Evolutionary conservation across 1,140 invertebrate genomes (phyloP).

Genomic region (Calephelis virginiensis): DNA sequence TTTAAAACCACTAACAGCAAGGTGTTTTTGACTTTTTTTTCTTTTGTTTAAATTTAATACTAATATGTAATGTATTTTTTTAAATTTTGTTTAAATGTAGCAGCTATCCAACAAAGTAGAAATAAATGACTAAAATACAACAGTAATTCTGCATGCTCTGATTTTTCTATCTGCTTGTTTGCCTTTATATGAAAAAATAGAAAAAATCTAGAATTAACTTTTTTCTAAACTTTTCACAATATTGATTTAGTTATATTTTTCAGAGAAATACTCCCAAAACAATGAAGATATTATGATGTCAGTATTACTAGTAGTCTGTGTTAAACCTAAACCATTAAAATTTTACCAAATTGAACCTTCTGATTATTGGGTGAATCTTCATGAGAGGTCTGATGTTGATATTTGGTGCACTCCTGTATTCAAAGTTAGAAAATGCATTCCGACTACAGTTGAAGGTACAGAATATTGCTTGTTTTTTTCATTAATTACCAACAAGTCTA

Average conservation of each 20-base stretch:
- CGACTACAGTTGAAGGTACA: constrained; percentile 58
- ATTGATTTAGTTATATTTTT: constrained; percentile 28
- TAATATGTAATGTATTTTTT: too few species aligned
- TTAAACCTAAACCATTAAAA: constrained; percentile 53
- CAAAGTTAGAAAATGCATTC: constrained; percentile 63
- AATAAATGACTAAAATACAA: too few species aligned
- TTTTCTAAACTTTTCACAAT: background rate
- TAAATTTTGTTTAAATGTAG: too few species aligned
- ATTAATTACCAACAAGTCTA: too few species aligned
- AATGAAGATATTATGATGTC: constrained; percentile 62
- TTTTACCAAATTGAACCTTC: constrained; percentile 57
- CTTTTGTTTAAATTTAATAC: too few species aligned
- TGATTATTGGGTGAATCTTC: constrained; percentile 62
- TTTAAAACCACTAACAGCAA: too few species aligned
- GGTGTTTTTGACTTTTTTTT: too few species aligned
- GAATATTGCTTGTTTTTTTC: background rate
- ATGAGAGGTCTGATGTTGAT: constrained; percentile 53
- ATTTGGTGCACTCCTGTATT: constrained; percentile 68
- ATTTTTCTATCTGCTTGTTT: too few species aligned
- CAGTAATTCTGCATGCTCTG: too few species aligned
- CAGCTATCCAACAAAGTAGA: too few species aligned
- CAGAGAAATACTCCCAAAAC: constrained; percentile 68
- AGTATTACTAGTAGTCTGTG: constrained; percentile 62
- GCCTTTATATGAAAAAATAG: too few species aligned
- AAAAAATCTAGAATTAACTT: too few species aligned